Evolutionary conservation across 92 coral and sea anemone genomes (phyloP).

Genomic region (Siderastrea siderea): DNA sequence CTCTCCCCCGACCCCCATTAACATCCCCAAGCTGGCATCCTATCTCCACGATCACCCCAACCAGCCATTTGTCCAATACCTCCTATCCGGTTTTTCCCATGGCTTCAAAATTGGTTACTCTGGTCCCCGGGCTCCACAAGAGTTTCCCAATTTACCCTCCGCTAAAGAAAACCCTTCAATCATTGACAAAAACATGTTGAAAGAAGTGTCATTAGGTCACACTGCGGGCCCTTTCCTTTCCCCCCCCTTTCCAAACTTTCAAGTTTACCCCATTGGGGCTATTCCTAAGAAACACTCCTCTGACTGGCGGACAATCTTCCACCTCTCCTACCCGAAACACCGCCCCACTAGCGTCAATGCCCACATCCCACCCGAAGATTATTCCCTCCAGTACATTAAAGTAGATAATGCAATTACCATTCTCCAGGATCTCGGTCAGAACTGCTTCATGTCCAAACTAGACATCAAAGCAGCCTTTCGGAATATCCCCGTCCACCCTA

Average conservation of each 20-base stretch:
- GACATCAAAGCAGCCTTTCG: background rate
- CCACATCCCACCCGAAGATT: conserved; percentile 3
- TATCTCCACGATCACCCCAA: background rate
- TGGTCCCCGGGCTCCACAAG: background rate
- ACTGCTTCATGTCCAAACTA: background rate
- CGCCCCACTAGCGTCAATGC: conserved; percentile 2
- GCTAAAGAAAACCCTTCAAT: background rate
- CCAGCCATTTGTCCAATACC: background rate
- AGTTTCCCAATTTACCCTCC: background rate
- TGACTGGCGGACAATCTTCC: background rate
- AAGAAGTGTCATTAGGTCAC: conserved; percentile 8
- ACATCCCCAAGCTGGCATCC: background rate
- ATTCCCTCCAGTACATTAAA: background rate
- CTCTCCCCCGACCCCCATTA: background rate
- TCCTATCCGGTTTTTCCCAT: background rate
- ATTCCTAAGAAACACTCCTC: background rate
- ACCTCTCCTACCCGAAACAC: background rate
- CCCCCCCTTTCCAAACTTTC: background rate
- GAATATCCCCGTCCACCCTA: background rate
- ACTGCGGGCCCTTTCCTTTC: background rate
- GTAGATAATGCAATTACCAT: conserved; percentile 6
- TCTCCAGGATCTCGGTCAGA: background rate
- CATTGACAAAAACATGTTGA: background rate
- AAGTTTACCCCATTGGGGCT: background rate
- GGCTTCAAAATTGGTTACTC: background rate